phyloP scores from a whole-genome alignment of 2,888 invertebrate species.

The Melangyna quadrimaculata region DNA sequence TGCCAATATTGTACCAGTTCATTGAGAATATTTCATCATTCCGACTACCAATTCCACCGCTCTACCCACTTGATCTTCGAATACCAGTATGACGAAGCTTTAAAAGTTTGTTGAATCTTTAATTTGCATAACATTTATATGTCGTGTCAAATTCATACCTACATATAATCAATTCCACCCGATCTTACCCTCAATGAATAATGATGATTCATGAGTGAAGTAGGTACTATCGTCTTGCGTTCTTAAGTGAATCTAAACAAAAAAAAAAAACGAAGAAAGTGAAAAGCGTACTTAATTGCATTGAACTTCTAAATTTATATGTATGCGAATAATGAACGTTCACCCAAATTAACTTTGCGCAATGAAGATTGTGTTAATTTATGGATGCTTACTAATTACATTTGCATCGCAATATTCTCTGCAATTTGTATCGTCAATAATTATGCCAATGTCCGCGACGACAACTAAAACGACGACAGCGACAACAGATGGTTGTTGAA shows the following conservation, averaged over 20 bases:
- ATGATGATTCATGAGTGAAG: conserved; percentile 1
- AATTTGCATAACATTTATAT: background rate
- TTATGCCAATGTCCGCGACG: conserved; percentile 4
- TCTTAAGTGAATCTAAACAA: background rate
- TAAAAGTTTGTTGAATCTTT: background rate
- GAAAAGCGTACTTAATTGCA: conserved; percentile 36
- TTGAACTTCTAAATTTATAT: no score
- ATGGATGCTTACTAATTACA: conserved; percentile 49
- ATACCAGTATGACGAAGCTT: background rate
- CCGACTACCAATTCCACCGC: background rate
- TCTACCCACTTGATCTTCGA: background rate
- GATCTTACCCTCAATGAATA: background rate
- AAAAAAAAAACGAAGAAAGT: background rate
- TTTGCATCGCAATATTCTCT: conserved; percentile 26
- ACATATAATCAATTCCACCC: background rate
- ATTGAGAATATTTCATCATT: background rate
- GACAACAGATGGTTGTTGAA: background rate
- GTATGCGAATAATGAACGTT: conserved; percentile 37
- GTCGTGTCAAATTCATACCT: no score
- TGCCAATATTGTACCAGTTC: background rate
- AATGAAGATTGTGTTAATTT: conserved; percentile 50
- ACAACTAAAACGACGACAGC: background rate
- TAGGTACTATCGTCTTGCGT: background rate
- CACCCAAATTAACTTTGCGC: conserved; percentile 40
- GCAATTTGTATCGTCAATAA: conserved; percentile 41